A percentile compares a stretch with the other conserved stretches of the same genome.
These are phyloP conservation scores for Atlantisia rogersi DNA, from an alignment of 2,113 vertebrate genomes.

Conservation along the genomic window DNA sequence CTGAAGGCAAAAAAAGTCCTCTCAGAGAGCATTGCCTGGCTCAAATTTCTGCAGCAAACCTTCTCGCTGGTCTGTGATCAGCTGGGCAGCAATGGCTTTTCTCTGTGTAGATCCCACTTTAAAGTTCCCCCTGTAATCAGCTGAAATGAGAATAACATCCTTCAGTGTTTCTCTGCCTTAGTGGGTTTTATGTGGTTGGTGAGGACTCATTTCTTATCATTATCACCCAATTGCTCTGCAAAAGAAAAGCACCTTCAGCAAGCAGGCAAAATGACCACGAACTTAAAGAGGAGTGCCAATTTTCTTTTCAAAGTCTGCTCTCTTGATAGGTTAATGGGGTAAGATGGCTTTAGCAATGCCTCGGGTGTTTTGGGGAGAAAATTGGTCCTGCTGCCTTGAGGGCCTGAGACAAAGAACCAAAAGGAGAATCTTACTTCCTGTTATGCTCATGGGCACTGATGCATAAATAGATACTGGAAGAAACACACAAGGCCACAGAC, in stretches of 20 bases:
- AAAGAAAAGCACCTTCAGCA: not conserved
- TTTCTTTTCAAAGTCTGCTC: not conserved
- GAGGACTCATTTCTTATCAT: not conserved
- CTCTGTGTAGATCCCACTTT: not conserved
- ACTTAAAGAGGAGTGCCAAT: not conserved
- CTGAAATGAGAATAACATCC: not conserved
- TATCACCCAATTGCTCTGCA: not conserved
- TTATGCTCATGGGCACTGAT: not conserved
- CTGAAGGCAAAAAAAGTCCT: not conserved
- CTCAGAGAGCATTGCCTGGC: not conserved
- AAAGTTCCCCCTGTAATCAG: constrained; percentile 9
- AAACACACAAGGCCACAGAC: not conserved
- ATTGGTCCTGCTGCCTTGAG: not conserved
- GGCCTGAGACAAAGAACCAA: not conserved
- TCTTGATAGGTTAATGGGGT: not conserved
- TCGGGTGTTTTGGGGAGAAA: not conserved
- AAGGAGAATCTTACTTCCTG: not conserved
- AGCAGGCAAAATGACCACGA: not conserved
- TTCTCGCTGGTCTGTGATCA: fast-evolving
- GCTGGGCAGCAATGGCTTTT: not conserved
- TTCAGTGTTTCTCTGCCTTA: not conserved
- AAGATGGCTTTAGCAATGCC: not conserved
- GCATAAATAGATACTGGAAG: not conserved
- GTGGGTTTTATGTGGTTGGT: not conserved
- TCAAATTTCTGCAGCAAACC: not conserved